These are phyloP conservation scores for Podarcis muralis DNA, from an alignment of 2,113 vertebrate genomes.

Conservation along the genomic window DNA sequence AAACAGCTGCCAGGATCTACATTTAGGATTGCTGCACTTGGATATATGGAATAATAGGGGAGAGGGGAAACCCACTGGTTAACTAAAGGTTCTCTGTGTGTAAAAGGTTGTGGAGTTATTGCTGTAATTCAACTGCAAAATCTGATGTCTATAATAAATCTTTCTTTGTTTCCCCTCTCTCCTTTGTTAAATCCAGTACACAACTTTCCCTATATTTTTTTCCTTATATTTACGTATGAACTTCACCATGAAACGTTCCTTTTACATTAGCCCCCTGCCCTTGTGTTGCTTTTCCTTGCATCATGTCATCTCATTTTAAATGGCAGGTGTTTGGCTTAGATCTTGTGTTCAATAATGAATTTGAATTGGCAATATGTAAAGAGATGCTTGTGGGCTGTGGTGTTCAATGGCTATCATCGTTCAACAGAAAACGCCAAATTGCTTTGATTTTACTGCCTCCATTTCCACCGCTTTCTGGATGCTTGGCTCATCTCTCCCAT, in stretches of 20 bases:
- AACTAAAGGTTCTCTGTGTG: conserved; percentile 50
- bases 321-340: neutral
- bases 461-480: neutral
- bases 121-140: conserved; percentile 18
- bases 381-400: neutral
- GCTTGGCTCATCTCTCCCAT: neutral
- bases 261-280: neutral
- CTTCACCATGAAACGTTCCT: neutral
- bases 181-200: neutral
- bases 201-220: no score
- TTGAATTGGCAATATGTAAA: neutral
- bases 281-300: neutral
- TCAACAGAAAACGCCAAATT: neutral
- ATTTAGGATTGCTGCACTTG: neutral
- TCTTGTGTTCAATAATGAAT: neutral
- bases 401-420: neutral
- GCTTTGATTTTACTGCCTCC: neutral
- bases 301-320: conserved; percentile 7
- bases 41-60: neutral
- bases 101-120: neutral
- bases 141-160: neutral
- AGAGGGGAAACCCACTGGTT: conserved; percentile 48
- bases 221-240: neutral
- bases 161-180: neutral
- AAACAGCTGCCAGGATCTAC: conserved; percentile 39